These are phyloP conservation scores for Trachelus troglodyta DNA, from an alignment of 2,888 invertebrate genomes.

Conservation along the genomic window DNA sequence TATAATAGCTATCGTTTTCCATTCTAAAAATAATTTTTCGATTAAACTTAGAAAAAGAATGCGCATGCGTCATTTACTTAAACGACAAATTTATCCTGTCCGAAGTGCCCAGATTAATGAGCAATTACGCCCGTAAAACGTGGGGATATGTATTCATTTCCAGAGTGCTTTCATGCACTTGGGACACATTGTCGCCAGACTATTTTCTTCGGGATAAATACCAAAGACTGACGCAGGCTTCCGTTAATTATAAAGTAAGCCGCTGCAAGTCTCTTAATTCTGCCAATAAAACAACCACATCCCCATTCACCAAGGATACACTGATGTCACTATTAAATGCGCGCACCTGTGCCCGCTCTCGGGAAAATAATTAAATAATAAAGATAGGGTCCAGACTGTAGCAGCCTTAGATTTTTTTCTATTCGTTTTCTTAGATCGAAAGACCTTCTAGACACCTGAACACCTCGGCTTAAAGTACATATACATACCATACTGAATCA, in stretches of 20 bases:
- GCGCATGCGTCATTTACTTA: not conserved
- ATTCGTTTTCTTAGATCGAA: not conserved
- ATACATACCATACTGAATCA: not conserved
- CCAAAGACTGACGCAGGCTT: slow-evolving; percentile 32
- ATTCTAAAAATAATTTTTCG: too few relatives aligned
- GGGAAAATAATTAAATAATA: slow-evolving; percentile 47
- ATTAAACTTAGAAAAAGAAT: too few relatives aligned
- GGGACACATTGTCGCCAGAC: slow-evolving; percentile 6
- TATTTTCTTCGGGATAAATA: slow-evolving; percentile 24
- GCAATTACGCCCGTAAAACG: not conserved
- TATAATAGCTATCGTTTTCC: too few relatives aligned
- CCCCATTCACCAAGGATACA: slow-evolving; percentile 28
- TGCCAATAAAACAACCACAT: slow-evolving; percentile 51
- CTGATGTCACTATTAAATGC: slow-evolving; percentile 36
- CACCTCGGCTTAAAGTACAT: not conserved
- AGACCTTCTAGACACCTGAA: not conserved
- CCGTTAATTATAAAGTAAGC: slow-evolving; percentile 48
- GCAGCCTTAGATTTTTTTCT: slow-evolving; percentile 4
- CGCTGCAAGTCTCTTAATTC: slow-evolving; percentile 53
- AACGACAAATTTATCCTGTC: not conserved
- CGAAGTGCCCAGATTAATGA: not conserved
- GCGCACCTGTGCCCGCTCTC: slow-evolving; percentile 36
- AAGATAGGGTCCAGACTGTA: slow-evolving; percentile 1
- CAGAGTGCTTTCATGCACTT: not conserved
- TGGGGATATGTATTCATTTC: not conserved